Base-by-base conservation (phyloP, 2,888 invertebrate species). In the Neuroscelio doddi region DNA sequence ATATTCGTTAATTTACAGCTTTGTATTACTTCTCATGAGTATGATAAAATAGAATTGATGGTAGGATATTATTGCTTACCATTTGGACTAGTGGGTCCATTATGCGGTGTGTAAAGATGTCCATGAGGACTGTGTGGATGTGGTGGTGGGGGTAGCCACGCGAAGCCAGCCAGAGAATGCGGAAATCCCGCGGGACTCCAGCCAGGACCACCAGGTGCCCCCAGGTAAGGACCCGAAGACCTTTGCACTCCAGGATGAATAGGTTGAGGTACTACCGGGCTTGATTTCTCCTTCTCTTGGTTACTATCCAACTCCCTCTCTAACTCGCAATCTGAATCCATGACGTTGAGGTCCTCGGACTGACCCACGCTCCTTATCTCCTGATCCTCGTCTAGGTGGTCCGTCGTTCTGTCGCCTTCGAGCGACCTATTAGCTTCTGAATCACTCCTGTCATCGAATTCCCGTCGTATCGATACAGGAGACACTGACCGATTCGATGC, bases 181-280 rank as follows among this genome's bases (percentile, higher is more conserved):
- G 83, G 82, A 73, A 84, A 84, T 70, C 82, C 85, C 62, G 84
- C 80, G 49, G 85, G 81, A 64, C 78, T 81, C 78, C 85, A 84
- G 24, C 83, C 81, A 53, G 82, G 80, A 55, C 77, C 81, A 55
- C 77, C 80, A 88, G 46, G 64, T 88, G 88, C 89, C 12, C 64
- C 89, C 76, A 73, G 85, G 85, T 72, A 89, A 87, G 68, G 88
- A 86, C 71, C 87, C 69, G 87, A 86, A 71, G 90, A 81, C 78
- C 90, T 85, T 64, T 90, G 89, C 76, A 91, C 84, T 15, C 87
- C 87, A 3, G 88, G 87, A 74, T 88, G 88, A 71, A 91, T 82
- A 46, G 91, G 90, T 81, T 91, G 91, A 1, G 91, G 91, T 47
- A 91, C 88, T 70, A 91, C 87, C 46, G 91, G 90, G 1, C 89